A percentile compares a stretch with the other conserved stretches of the same genome.
These are phyloP conservation scores for Scaptomyza hsui DNA, from an alignment of 1,140 invertebrate species.

Conservation along the genomic window DNA sequence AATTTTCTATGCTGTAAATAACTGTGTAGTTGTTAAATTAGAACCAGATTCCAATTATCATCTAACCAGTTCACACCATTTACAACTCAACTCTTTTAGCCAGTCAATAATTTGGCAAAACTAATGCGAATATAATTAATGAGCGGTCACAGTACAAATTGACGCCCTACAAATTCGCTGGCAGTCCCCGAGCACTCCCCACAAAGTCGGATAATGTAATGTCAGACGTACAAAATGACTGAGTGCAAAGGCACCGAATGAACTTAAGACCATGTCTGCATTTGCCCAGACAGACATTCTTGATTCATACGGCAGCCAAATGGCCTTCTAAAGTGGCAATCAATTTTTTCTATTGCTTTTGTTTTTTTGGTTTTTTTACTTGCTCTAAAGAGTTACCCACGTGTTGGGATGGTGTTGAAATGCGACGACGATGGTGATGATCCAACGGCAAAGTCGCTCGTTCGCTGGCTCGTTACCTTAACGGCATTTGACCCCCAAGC, in stretches of 20 bases:
- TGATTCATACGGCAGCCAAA: conserved; percentile 65
- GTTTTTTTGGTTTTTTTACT: neutral
- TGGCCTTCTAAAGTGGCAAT: conserved; percentile 78
- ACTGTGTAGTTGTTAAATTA: neutral
- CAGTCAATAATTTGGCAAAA: conserved; percentile 25
- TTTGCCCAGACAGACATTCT: conserved; percentile 58
- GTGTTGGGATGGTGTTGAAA: conserved; percentile 63
- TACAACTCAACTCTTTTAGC: neutral
- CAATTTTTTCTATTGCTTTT: conserved; percentile 49
- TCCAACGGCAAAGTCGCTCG: conserved; percentile 34
- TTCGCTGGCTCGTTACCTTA: conserved; percentile 61
- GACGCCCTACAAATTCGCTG: conserved; percentile 55
- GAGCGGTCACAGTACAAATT: conserved; percentile 38
- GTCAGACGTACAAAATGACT: conserved; percentile 49
- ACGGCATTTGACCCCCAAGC: conserved; percentile 76
- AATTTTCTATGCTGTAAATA: neutral
- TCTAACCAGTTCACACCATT: conserved; percentile 18
- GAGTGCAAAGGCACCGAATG: conserved; percentile 38
- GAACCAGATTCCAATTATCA: conserved; percentile 14
- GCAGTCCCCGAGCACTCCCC: conserved; percentile 58
- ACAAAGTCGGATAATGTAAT: conserved; percentile 45
- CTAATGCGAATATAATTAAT: conserved; percentile 75
- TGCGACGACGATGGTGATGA: conserved; percentile 40
- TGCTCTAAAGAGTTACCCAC: conserved; percentile 20
- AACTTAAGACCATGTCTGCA: conserved; percentile 53